Percentiles rank a stretch among this genome's conserved stretches.
Conservation (phyloP, 2,113 vertebrate genomes). For the Leuciscus idus region DNA sequence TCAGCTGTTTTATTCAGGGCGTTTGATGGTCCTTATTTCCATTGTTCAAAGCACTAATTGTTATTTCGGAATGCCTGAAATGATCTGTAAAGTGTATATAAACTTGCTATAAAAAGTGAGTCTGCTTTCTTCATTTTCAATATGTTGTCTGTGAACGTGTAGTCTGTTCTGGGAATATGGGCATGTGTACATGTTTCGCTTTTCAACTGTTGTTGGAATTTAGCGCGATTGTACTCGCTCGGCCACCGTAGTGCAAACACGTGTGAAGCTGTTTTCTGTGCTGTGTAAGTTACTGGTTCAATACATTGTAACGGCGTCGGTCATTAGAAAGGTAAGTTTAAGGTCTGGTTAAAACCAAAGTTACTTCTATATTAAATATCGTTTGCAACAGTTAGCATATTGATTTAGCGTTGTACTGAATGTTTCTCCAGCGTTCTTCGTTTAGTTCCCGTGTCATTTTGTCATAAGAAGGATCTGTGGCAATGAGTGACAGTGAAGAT, state of each 20-base stretch:
- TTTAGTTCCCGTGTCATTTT: neutral
- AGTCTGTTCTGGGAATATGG: conserved; percentile 12
- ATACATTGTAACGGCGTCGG: neutral
- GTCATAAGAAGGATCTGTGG: neutral
- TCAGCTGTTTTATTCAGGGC: conserved; percentile 70
- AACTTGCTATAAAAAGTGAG: conserved; percentile 75
- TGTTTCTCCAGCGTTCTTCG: neutral
- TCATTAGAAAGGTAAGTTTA: too few relatives aligned
- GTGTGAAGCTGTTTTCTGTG: neutral
- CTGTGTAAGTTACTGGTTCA: neutral
- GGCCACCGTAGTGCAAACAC: conserved; percentile 22
- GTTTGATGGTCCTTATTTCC: conserved; percentile 60
- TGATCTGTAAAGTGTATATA: conserved; percentile 82
- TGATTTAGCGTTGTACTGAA: neutral
- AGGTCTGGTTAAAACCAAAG: neutral
- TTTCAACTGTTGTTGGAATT: neutral
- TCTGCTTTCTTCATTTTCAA: conserved; percentile 49
- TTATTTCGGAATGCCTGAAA: conserved; percentile 73
- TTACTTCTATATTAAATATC: neutral
- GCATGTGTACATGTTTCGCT: neutral
- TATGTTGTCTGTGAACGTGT: conserved; percentile 23
- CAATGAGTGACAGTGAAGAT: conserved; percentile 85
- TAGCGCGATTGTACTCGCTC: neutral
- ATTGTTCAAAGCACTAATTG: conserved; percentile 65
- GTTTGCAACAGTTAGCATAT: neutral